phyloP scores from a whole-genome alignment of 2,888 invertebrate species.

The Orchesellides sinensis region DNA sequence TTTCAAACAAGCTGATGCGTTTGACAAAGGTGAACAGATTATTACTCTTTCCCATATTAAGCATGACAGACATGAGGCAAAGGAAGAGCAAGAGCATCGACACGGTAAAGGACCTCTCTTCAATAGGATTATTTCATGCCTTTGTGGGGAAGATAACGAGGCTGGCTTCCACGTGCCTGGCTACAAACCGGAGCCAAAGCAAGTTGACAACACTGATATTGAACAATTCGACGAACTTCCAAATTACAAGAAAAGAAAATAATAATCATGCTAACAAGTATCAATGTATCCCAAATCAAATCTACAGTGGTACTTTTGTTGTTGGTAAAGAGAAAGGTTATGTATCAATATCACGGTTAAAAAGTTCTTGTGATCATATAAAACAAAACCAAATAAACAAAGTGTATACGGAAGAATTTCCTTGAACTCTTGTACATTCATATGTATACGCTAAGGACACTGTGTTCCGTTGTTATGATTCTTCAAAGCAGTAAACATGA shows the following conservation, averaged over 20 bases:
- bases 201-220: conserved; percentile 49
- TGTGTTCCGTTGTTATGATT: too few relatives aligned
- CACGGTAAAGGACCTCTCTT: conserved; percentile 57
- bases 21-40: conserved; percentile 26
- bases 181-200: conserved; percentile 24
- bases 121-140: conserved; percentile 53
- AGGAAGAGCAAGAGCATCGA: conserved; percentile 27
- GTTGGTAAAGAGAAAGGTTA: too few relatives aligned
- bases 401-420: too few relatives aligned
- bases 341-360: too few relatives aligned
- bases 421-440: too few relatives aligned
- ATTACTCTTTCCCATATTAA: conserved; percentile 1
- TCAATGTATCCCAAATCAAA: too few relatives aligned
- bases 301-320: too few relatives aligned
- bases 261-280: neutral
- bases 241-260: conserved; percentile 39
- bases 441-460: too few relatives aligned
- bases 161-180: conserved; percentile 54
- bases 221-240: conserved; percentile 37
- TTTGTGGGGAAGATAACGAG: conserved; percentile 60
- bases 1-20: conserved; percentile 41
- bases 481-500: too few relatives aligned
- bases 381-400: too few relatives aligned
- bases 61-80: conserved; percentile 12
- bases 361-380: too few relatives aligned